Evolutionary conservation across 2,888 invertebrate genomes (phyloP).

Genomic region (Heteropelma amictum): DNA sequence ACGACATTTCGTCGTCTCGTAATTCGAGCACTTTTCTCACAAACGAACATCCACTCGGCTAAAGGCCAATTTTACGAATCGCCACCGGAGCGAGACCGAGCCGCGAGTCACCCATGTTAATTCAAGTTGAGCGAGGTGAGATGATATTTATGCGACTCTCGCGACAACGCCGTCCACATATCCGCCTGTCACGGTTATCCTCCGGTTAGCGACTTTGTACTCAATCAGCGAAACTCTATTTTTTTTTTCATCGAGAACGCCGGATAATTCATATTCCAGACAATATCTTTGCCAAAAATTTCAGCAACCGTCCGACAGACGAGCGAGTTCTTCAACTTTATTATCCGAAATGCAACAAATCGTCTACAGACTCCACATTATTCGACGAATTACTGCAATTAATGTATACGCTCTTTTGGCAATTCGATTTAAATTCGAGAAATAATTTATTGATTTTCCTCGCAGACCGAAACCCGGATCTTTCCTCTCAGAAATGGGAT

Average conservation of each 20-base stretch:
- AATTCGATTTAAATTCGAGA: too few relatives aligned
- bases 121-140: constrained; percentile 54
- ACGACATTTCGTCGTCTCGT: background rate
- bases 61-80: constrained; percentile 62
- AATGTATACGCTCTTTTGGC: too few relatives aligned
- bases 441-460: too few relatives aligned
- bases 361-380: background rate
- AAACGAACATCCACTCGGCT: constrained; percentile 48
- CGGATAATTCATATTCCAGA: constrained; percentile 25
- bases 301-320: constrained; percentile 37
- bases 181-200: constrained; percentile 51
- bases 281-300: constrained; percentile 42
- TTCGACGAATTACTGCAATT: background rate
- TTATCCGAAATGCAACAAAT: too few relatives aligned
- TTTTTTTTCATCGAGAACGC: constrained; percentile 45
- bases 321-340: constrained; percentile 9
- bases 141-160: constrained; percentile 59
- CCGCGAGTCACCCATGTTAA: constrained; percentile 52
- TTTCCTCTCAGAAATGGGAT: too few relatives aligned
- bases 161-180: constrained; percentile 38
- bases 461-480: too few relatives aligned
- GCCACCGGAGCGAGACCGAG: constrained; percentile 40
- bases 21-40: constrained; percentile 26
- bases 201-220: constrained; percentile 51
- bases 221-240: background rate